Evolutionary conservation across 2,113 vertebrate species (phyloP).

Genomic region (Cairina moschata): DNA sequence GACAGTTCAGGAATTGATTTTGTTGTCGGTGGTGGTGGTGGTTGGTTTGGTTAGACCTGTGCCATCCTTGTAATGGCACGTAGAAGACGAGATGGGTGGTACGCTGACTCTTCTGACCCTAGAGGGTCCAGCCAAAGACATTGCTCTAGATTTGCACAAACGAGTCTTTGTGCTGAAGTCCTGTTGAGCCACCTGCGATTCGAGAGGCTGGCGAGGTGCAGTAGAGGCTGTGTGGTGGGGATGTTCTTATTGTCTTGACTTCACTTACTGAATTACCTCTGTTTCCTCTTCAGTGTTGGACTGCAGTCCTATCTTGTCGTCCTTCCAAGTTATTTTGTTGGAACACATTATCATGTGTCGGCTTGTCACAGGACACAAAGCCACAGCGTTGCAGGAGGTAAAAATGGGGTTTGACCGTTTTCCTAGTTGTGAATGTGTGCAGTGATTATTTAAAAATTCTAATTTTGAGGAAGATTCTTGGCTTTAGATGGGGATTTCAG

Average conservation of each 20-base stretch:
- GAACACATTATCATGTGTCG: slow-evolving; percentile 99
- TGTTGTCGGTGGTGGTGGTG: too few species aligned
- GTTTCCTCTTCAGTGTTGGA: slow-evolving; percentile 87
- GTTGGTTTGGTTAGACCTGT: neutral
- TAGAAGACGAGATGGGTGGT: neutral
- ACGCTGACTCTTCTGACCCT: neutral
- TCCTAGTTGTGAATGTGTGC: neutral
- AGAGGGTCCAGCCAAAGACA: neutral
- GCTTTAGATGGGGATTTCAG: neutral
- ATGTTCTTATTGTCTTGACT: rapidly evolving
- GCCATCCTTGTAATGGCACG: rapidly evolving
- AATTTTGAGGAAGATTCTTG: neutral
- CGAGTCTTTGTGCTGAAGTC: neutral
- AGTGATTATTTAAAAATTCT: too few species aligned
- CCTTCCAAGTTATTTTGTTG: slow-evolving; percentile 97
- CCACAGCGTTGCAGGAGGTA: slow-evolving; percentile 96
- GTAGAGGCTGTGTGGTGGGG: rapidly evolving
- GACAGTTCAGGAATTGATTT: neutral
- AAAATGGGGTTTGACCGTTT: neutral
- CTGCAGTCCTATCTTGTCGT: slow-evolving; percentile 97
- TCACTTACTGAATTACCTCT: too few species aligned
- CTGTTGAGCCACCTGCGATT: neutral
- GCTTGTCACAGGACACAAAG: slow-evolving; percentile 97
- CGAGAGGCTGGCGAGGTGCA: neutral
- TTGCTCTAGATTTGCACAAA: neutral